Base-by-base conservation (phyloP, 2,888 invertebrate species). In the Hipparchia semele region DNA sequence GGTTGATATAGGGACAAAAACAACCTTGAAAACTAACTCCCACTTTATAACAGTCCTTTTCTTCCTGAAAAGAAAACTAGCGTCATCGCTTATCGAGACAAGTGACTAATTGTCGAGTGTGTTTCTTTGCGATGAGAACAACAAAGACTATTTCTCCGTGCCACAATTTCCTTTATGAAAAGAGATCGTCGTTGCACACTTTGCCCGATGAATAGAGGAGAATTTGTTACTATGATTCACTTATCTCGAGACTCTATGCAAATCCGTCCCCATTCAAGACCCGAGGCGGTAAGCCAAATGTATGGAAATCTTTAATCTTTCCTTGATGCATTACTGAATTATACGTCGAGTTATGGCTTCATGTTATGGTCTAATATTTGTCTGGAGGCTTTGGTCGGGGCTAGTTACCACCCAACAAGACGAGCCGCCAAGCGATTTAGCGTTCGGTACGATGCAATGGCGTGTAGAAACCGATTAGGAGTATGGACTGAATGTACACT, bases 211-310 rank as follows among this genome's bases (percentile, higher is more conserved):
- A 51, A 51, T 51, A 10, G 51, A 51, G 3, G n/a, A 56, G 54
- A 12, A 23, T 59, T 59, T 59, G 33, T 59, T 59, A 59, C 59
- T 33, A 10, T 59, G 59, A 33, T 33, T 33, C 59, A 59, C 59
- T 33, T 59, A 59, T 1, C 59, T 33, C 10, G 59, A 33, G 10
- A 33, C 33, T 9, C 59, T 59, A 23, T 5, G 10, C 33, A 33
- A 59, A 59, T 59, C 4, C 5, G 59, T 33, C 5, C 33, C 59
- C 33, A 59, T 59, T 59, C 8, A 10, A 33, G 23, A 33, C 10
- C 5, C 9, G 9, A 39, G 10, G 9, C 33, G 9, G 6, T 33
- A 59, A 9, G 39, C 33, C 10, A 23, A 56, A 3, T 56, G n/a
- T 13, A 13, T 56, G 7, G 0, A 9, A 10, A 33, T 8, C 10